These are phyloP conservation scores for Hesperophylax magnus DNA, from an alignment of 1,140 invertebrate species.

Conservation along the genomic window DNA sequence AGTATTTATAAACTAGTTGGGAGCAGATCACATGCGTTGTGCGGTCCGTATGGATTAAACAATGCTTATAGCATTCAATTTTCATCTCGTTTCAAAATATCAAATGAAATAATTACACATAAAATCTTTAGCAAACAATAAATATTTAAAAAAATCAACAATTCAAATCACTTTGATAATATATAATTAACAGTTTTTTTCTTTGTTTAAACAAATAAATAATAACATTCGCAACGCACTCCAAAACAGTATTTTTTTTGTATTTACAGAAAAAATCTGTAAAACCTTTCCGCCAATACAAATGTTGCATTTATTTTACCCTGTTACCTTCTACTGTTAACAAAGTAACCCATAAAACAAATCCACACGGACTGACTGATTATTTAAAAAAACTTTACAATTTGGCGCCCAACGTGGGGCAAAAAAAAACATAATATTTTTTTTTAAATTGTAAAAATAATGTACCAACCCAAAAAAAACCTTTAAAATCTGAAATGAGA, in stretches of 20 bases:
- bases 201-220: background rate
- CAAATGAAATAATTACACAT: background rate
- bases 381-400: background rate
- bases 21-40: background rate
- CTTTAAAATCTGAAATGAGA: no score
- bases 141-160: background rate
- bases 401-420: slow-evolving; percentile 25
- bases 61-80: no score
- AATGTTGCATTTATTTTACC: slow-evolving; percentile 27
- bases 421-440: background rate
- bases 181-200: background rate
- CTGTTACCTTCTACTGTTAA: slow-evolving; percentile 28
- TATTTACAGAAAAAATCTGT: slow-evolving; percentile 6
- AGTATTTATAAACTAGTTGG: background rate
- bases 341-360: background rate
- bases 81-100: background rate
- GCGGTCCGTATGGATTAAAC: no score
- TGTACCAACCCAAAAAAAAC: no score
- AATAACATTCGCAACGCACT: background rate
- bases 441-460: no score
- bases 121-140: background rate
- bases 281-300: slow-evolving; percentile 29
- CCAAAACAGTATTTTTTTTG: background rate
- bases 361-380: background rate
- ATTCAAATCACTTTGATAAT: background rate